A percentile compares a stretch with the other conserved stretches of the same genome.
Conservation (phyloP, 1,140 invertebrate species). For the Psix sp. region DNA sequence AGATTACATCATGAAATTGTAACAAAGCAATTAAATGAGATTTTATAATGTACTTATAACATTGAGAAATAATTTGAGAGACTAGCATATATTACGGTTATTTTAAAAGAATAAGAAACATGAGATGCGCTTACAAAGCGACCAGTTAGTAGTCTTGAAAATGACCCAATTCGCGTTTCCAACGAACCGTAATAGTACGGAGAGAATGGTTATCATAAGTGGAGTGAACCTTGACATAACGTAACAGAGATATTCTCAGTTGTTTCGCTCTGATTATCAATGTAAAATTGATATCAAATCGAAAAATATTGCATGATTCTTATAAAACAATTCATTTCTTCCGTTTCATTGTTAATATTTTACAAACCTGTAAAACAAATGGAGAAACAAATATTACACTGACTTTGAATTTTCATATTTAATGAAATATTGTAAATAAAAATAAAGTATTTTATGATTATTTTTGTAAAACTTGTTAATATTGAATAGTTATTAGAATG, state of each 20-base stretch:
- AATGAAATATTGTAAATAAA: no score
- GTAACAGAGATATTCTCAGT: constrained; percentile 45
- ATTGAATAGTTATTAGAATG: no score
- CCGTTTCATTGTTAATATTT: no score
- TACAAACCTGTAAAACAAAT: no score
- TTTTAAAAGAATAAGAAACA: constrained; percentile 52
- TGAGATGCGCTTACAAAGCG: constrained; percentile 45
- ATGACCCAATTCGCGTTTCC: constrained; percentile 63
- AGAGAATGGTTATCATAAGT: constrained; percentile 56
- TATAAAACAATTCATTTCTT: no score
- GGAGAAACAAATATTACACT: no score
- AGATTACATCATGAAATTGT: no score
- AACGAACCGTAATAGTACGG: constrained; percentile 53
- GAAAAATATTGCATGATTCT: no score
- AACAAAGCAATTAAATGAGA: constrained; percentile 11
- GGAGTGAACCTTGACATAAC: constrained; percentile 59
- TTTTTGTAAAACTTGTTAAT: no score
- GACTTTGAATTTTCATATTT: no score
- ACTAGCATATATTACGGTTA: constrained; percentile 23
- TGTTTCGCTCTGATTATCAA: constrained; percentile 48
- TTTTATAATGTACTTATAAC: constrained; percentile 16
- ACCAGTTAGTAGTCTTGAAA: constrained; percentile 55
- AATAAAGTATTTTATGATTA: no score
- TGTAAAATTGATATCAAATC: no score
- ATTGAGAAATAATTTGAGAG: constrained; percentile 42